Base-by-base conservation (phyloP, 1,140 invertebrate species). In the Panulirus ornatus region DNA sequence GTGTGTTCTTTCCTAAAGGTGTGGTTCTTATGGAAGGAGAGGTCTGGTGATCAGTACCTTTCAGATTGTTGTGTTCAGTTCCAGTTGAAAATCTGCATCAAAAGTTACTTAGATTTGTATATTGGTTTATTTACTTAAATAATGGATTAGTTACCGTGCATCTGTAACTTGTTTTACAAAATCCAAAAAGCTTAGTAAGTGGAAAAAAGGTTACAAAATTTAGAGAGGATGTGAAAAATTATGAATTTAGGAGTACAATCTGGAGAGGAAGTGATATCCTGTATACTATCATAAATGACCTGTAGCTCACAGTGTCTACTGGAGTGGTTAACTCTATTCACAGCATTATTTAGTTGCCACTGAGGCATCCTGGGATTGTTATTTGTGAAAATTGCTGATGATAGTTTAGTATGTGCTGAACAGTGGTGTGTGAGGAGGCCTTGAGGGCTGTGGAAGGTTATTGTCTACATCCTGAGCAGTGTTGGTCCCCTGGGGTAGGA, bases 181-280 rank as follows among this genome's bases (percentile, higher is more conserved):
- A n/a, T n/a, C n/a, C n/a, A n/a, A 66, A 6, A 30, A 66, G n/a
- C 8, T 3, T 66, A 19, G 58, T 66, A 6, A 30, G n/a, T 30
- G 1, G 1, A 27, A 30, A 6, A 47, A 14, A 66, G 6, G 30
- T 6, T 5, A 66, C 8, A 22, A 3, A 11, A 30, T 30, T n/a
- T 27, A 66, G 58, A 30, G 27, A 38, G 38, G 22, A 38, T 22
- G 44, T 75, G 47, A 58, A 76, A 47, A 76, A 8, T 27, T 42
- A 27, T 76, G 34, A 0, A 14, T 34, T 71, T 58, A 47, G 14
- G 19, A 3, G 51, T 71, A 76, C 30, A 54, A 73, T 51, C 19
- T 82, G 27, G 76, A 82, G 78, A 88, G 86, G 86, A 88, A 88
- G 86, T 73, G 27, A 73, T 82, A 88, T 88, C 86, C 86, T 88